Percentiles rank a stretch among this genome's conserved stretches.
phyloP scores from a whole-genome alignment of 2,888 invertebrate genomes.

The Thelaira solivaga region DNA sequence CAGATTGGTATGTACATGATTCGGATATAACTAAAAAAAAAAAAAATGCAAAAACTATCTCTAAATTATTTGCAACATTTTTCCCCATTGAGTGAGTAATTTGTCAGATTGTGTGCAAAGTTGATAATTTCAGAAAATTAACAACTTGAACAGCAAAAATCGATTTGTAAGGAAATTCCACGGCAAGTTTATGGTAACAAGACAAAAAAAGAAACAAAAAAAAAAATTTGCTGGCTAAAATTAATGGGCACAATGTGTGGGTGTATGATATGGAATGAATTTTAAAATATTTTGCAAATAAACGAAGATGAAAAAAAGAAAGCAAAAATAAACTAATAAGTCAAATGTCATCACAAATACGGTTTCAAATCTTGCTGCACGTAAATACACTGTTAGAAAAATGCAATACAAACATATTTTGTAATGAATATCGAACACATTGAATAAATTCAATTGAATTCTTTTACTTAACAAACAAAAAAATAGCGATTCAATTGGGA shows the following conservation, averaged over 20 bases:
- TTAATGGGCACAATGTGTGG: constrained; percentile 42
- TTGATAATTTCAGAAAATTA: constrained; percentile 51
- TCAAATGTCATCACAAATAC: constrained; percentile 54
- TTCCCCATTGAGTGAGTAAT: constrained; percentile 30
- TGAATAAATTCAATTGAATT: constrained; percentile 27
- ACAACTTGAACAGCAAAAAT: constrained; percentile 53
- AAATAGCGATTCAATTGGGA: not conserved
- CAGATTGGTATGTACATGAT: too few species aligned
- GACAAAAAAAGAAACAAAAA: not conserved
- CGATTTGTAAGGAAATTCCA: constrained; percentile 52
- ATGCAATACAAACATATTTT: constrained; percentile 13
- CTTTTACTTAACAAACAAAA: not conserved
- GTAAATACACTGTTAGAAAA: constrained; percentile 1
- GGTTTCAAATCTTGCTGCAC: constrained; percentile 15
- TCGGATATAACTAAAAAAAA: too few species aligned
- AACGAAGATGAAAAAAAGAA: constrained; percentile 19
- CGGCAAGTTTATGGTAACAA: constrained; percentile 22
- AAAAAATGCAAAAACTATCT: not conserved
- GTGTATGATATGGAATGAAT: constrained; percentile 40
- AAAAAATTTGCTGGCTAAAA: constrained; percentile 16
- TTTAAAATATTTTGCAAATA: constrained; percentile 26
- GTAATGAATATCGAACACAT: constrained; percentile 38
- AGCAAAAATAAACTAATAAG: constrained; percentile 42
- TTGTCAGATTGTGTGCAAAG: constrained; percentile 29
- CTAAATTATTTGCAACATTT: not conserved